Evolutionary conservation across 1,140 invertebrate genomes (phyloP), one percentile per base, ranked within the genome.

Genomic region (Daktulosphaira vitifoliae): DNA sequence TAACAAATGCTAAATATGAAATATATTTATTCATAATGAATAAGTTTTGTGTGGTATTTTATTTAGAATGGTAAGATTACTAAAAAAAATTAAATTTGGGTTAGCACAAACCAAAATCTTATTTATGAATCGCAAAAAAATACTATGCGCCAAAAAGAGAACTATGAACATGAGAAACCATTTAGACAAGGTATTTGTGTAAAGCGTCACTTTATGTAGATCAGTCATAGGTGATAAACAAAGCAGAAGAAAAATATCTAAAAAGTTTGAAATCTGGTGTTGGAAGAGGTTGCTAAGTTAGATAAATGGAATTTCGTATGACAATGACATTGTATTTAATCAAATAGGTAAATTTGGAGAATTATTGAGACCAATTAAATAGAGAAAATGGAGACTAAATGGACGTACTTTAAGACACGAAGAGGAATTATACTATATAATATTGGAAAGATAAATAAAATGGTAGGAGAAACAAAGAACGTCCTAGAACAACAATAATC

Each of bases 191-290:
- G 42, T 39, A 4, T 39, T 18, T 39, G 54, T 62, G 33, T 38
- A 37, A 15, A 62, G 54, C 15, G 54, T 62, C 2, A 13, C 39
- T 13, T 20, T 62, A 18, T 62, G 42, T 42, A 37, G 54, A 39
- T 20, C 33, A 18, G 69, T 67, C 70, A 4, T 72, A 68, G 68
- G 70, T 69, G 8, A 8, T 71, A 1, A 69, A 66, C 25, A 59
- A 65, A 48, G 56, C 44, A 25, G 68, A 69, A n/a, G 38, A 66
- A 9, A 25, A 42, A 20, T 56, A 64, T 13, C 67, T 72, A 22
- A 70, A 22, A 69, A 68, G 16, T 70, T 72, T 50, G 70, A 70
- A 25, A 70, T 69, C 68, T 71, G 69, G 67, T 70, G 67, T 26
- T 71, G 68, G 49, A 42, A 67, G 51, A 67, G 38, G 46, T 71